Base-by-base conservation (phyloP, 2,797 vertebrate genomes). In the Xiphophorus birchmanni region DNA sequence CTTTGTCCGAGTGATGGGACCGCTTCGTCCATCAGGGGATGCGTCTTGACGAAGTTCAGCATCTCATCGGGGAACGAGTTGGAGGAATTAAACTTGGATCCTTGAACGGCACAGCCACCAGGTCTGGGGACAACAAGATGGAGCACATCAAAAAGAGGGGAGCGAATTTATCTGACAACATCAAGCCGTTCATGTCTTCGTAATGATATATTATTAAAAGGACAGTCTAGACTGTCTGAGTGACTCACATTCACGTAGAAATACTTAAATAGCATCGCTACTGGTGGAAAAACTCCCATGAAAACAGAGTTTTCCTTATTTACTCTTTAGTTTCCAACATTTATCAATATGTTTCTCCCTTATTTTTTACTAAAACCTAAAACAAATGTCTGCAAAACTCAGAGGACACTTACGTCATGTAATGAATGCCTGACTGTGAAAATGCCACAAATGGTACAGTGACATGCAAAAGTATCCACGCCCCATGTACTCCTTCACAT, bases 41-140 rank as follows among this genome's bases (percentile, higher is more conserved):
- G 98, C 0, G 97, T 99, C 95, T 99, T 99, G 73, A 99, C 96
- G 1, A 99, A 99, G 90, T 95, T 97, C 82, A 99, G 95, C 96
- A 99, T 98, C 93, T 99, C 98, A 10, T 99, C 98, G 0, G 98
- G 98, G 84, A 99, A 97, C 29, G 95, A 93, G 86, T 96, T 99
- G 75, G 98, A 99, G 15, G 97, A 97, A 56, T 98, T 98, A 90
- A 97, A 99, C 87, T 92, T 97, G 86, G 97, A 96, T 58, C 97
- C 97, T 0, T 96, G 96, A 42, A 96, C 88, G 0, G 97, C 97
- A 4, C 98, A 99, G 87, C 97, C 96, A 0, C 98, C 98, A 0
- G 98, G 98, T 94, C 98, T 99, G 92, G 2, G 15, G 67, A 86
- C 37, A 79, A 52, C 18, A 81, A 29, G 29, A 74, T 85, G 73